phyloP scores from a whole-genome alignment of 1,140 invertebrate genomes.

The Diploscapter pachys region DNA sequence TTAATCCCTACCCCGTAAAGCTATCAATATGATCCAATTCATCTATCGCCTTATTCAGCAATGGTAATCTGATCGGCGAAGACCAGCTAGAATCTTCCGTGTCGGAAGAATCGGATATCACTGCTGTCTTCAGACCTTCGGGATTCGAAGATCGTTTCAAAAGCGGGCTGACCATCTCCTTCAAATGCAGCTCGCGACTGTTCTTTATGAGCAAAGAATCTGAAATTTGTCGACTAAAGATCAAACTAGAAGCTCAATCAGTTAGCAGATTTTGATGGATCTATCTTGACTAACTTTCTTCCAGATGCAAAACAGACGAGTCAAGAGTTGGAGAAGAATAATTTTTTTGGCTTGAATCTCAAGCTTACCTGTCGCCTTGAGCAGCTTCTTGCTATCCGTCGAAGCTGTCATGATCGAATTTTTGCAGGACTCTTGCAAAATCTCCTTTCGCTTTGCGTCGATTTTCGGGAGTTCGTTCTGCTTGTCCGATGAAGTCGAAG shows the following conservation, averaged over 20 bases:
- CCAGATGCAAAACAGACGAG: not conserved
- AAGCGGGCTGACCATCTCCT: slow-evolving; percentile 25
- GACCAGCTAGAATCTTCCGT: slow-evolving; percentile 29
- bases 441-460: not conserved
- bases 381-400: slow-evolving; percentile 16
- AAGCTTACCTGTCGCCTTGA: slow-evolving; percentile 7
- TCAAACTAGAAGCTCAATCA: not conserved
- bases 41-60: too few species aligned
- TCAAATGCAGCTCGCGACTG: slow-evolving; percentile 19
- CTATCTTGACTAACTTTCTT: too few species aligned
- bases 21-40: too few species aligned
- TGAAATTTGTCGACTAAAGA: not conserved
- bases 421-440: not conserved
- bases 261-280: not conserved
- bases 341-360: not conserved
- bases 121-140: slow-evolving; percentile 1
- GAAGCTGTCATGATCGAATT: not conserved
- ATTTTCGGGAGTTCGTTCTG: not conserved
- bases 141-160: slow-evolving; percentile 14
- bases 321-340: not conserved
- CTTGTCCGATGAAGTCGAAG: slow-evolving; percentile 2
- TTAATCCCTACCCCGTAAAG: too few species aligned
- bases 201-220: slow-evolving; percentile 33
- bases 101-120: slow-evolving; percentile 25
- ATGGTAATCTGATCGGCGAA: slow-evolving; percentile 11